Evolutionary conservation across 2,797 vertebrate species (phyloP), one percentile per base, ranked within the genome.

Genomic region (Macropodus opercularis): DNA sequence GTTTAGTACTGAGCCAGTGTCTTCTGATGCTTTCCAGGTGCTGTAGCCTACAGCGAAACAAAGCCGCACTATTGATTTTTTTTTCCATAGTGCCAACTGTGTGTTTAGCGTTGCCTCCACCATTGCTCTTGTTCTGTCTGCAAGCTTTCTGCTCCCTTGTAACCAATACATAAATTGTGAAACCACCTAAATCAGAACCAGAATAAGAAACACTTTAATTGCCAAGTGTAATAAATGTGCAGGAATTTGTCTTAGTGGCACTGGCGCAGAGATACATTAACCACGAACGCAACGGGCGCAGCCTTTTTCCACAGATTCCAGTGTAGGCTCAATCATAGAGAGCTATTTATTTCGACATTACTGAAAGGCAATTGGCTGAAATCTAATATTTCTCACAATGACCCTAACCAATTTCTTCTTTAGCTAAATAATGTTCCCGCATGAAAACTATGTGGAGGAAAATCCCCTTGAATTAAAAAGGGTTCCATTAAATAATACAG

Each of bases 391-490:
- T 27, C 47, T 76, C 34, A 70, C 50, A 53, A 72, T 73, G 41
- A 50, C 27, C 6, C 13, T 42, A 51, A 44, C 52, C 57, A 56
- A 11, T 47, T 66, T 56, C 35, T 63, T 63, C 72, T 66, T 44
- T 29, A 60, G 69, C 58, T 72, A 79, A 85, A 82, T 62, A 63
- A 32, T n/a, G 36, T 55, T 75, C 54, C 39, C 43, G 52, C 52
- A 77, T 82, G 79, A 84, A 85, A 86, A 73, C 41, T 38, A 62
- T 76, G 70, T 71, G 55, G 46, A 75, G 72, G 72, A 84, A 74
- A 78, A 77, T 80, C 59, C 73, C 44, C 29, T 36, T 66, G 62
- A 80, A 87, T 87, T 79, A 83, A 85, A 90, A 82, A 81, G 68
- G 50, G 72, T 48, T 76, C 75, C 72, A 81, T 87, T 85, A 82